Conservation (phyloP, 2,888 invertebrate genomes). For the Coenonympha arcania region DNA sequence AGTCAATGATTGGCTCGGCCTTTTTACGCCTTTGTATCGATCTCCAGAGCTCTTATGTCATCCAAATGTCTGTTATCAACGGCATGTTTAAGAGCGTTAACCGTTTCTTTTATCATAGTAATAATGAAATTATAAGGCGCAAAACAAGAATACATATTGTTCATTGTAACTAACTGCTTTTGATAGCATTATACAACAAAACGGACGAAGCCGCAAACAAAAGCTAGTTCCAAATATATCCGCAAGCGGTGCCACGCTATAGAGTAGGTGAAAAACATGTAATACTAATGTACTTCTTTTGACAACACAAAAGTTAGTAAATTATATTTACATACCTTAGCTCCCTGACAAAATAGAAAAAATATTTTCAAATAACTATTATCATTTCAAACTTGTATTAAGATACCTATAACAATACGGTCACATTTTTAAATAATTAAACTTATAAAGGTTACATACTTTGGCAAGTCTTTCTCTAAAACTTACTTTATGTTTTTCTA, state of each 20-base stretch:
- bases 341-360: slow-evolving; percentile 55
- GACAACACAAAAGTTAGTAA: slow-evolving; percentile 2
- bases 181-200: background rate
- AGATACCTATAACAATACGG: no score
- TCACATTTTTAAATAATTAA: no score
- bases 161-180: background rate
- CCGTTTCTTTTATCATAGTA: background rate
- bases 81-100: background rate
- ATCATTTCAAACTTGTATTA: no score
- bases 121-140: no score
- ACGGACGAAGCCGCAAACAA: background rate
- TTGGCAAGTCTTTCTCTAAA: background rate
- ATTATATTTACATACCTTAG: slow-evolving; percentile 57
- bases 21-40: slow-evolving; percentile 15
- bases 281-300: background rate
- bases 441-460: background rate
- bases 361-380: slow-evolving; percentile 17
- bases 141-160: background rate
- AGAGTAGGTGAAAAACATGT: slow-evolving; percentile 2
- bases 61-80: background rate
- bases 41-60: slow-evolving; percentile 13
- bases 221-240: background rate
- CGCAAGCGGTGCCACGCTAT: background rate
- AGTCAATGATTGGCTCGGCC: background rate
- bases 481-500: background rate